Evolutionary conservation across 1,140 invertebrate species (phyloP).

Genomic region (Venustaconcha ellipsiformis): DNA sequence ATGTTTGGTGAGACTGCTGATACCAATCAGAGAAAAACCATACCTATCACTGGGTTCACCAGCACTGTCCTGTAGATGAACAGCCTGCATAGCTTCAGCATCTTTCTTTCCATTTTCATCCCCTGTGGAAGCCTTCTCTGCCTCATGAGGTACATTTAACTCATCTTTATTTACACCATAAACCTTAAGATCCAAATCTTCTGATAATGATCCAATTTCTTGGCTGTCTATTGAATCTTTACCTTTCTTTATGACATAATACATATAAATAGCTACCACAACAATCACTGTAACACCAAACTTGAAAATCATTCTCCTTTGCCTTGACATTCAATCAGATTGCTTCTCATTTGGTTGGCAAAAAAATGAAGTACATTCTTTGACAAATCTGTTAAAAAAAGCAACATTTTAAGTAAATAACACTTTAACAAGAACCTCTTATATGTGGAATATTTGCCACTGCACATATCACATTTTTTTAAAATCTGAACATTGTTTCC

Average conservation of each 20-base stretch:
- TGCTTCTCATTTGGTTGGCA: neutral
- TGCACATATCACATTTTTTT: too few species aligned
- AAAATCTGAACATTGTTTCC: too few species aligned
- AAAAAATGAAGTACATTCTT: too few species aligned
- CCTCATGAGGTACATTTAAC: neutral
- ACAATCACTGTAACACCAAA: constrained; percentile 47
- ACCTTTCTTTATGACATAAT: constrained; percentile 37
- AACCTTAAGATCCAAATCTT: neutral
- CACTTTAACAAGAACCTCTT: too few species aligned
- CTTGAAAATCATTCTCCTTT: constrained; percentile 46
- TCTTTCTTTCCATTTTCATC: neutral
- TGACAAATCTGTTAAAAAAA: too few species aligned
- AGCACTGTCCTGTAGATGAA: neutral
- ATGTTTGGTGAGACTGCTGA: too few species aligned
- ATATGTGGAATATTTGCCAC: too few species aligned
- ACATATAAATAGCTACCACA: constrained; percentile 41
- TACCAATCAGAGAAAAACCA: too few species aligned
- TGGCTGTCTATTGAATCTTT: constrained; percentile 1
- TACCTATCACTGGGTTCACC: too few species aligned
- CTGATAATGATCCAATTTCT: neutral
- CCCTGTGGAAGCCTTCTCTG: neutral
- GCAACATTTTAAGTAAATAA: too few species aligned
- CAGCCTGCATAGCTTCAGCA: neutral
- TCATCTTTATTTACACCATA: neutral
- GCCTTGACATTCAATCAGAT: neutral